Evolutionary conservation across 2,797 vertebrate species (phyloP), one percentile per base, ranked within the genome.

Genomic region (Adelosebastes latens): DNA sequence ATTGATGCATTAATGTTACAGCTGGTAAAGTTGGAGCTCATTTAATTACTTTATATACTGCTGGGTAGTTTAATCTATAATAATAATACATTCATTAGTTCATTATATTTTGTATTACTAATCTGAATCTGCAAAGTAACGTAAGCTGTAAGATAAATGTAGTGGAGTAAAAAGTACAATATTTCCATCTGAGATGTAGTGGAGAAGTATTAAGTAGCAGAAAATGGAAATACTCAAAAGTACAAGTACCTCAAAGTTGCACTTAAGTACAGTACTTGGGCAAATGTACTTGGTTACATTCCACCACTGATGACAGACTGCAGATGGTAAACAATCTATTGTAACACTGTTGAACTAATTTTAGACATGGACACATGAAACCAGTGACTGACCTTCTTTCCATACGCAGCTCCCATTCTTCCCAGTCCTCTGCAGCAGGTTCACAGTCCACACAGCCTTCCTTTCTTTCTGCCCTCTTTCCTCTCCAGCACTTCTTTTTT

Each of bases 391-490:
- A 42, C 62, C 62, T 64, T 64, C 36, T 64, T 64, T 25, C 62
- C 62, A 25, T 64, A 64, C 36, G 24, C 62, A 25, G 62, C 62
- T 64, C 62, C 62, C 62, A 64, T 64, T 64, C 62, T 64, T 75
- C 24, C 67, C 68, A 31, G 66, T 62, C 39, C 22, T 5, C 70
- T 58, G 63, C 72, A 62, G 75, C 58, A 72, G 68, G 36, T 62
- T 53, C 58, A 68, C 72, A 31, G 46, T 81, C 65, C 62, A 34
- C 62, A 3, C 62, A 9, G 22, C 60, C 32, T 6, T 12, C 29
- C 34, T 39, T 25, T 42, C 61, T 24, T 63, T 39, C n/a, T 63
- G 61, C 36, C 62, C 14, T 42, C 14, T 42, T 18, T 34, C 55
- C 32, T 73, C 63, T 53, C 12, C 62, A 56, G 4, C 52, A n/a